These are phyloP conservation scores for Mola mola DNA, from an alignment of 2,113 vertebrate species.

Conservation along the genomic window DNA sequence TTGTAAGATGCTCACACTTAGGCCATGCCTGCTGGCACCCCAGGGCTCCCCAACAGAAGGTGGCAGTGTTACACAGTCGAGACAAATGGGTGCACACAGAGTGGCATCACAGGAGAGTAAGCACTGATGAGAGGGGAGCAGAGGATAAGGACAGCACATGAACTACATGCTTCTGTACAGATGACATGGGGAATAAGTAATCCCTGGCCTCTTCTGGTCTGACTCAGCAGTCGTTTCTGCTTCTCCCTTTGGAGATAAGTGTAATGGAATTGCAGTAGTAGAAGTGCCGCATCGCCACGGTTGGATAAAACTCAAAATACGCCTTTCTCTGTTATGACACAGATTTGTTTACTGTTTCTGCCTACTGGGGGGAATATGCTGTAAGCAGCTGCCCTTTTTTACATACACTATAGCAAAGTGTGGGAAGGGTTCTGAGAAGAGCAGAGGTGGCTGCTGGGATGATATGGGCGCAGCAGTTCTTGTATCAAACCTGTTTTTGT, in stretches of 20 bases:
- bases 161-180: constrained; percentile 66
- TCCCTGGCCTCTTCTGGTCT: constrained; percentile 65
- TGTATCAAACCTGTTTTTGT: constrained; percentile 51
- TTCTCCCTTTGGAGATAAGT: constrained; percentile 68
- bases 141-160: constrained; percentile 60
- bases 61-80: constrained; percentile 77
- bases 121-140: constrained; percentile 48
- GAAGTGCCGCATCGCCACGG: constrained; percentile 61
- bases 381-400: constrained; percentile 57
- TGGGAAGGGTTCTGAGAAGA: constrained; percentile 54
- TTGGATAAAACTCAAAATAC: constrained; percentile 65
- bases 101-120: constrained; percentile 51
- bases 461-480: constrained; percentile 37
- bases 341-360: constrained; percentile 65
- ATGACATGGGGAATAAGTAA: constrained; percentile 70
- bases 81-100: constrained; percentile 57
- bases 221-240: constrained; percentile 73
- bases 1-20: constrained; percentile 33
- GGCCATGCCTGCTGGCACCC: constrained; percentile 45
- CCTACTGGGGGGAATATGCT: constrained; percentile 50
- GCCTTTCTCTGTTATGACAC: constrained; percentile 66
- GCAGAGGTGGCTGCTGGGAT: constrained; percentile 54
- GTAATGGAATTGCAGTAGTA: constrained; percentile 69
- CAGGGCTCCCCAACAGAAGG: constrained; percentile 76
- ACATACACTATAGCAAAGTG: constrained; percentile 41